These are phyloP conservation scores for Suncus etruscus DNA, from an alignment of 2,113 vertebrate genomes.

Conservation along the genomic window DNA sequence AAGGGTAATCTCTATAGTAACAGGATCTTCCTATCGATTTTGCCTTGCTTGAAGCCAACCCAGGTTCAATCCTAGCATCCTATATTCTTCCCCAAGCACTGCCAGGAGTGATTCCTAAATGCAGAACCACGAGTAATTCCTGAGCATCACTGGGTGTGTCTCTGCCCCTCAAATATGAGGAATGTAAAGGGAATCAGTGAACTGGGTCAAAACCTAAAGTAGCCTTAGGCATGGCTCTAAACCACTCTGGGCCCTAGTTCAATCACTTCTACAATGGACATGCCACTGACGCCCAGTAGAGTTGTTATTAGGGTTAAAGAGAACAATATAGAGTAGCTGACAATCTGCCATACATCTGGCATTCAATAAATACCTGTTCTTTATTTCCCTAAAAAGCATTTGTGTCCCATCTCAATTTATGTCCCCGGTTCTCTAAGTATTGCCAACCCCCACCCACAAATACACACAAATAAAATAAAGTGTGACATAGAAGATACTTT, in stretches of 20 bases:
- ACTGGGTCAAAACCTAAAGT: neutral
- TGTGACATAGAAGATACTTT: neutral
- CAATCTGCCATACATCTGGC: neutral
- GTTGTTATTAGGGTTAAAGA: neutral
- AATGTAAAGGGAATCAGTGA: neutral
- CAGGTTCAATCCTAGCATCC: too few relatives aligned
- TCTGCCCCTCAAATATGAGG: neutral
- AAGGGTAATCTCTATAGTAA: neutral
- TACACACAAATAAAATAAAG: neutral
- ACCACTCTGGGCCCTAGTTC: neutral
- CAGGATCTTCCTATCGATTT: slow-evolving; percentile 12
- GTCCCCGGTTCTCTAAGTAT: slow-evolving; percentile 5
- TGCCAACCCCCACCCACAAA: neutral
- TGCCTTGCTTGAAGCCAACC: too few relatives aligned
- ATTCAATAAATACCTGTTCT: neutral
- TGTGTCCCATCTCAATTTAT: neutral
- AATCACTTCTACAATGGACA: neutral
- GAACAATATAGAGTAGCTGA: neutral
- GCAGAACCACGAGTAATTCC: too few relatives aligned
- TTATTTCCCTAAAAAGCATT: slow-evolving; percentile 34
- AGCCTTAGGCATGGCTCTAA: neutral
- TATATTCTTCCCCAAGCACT: too few relatives aligned
- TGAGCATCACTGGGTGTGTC: too few relatives aligned
- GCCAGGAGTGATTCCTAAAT: too few relatives aligned
- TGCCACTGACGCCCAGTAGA: neutral